Percentiles rank a stretch among this genome's conserved stretches.
Conservation (phyloP, 2,888 invertebrate genomes). For the Acanthosepion lycidas region DNA sequence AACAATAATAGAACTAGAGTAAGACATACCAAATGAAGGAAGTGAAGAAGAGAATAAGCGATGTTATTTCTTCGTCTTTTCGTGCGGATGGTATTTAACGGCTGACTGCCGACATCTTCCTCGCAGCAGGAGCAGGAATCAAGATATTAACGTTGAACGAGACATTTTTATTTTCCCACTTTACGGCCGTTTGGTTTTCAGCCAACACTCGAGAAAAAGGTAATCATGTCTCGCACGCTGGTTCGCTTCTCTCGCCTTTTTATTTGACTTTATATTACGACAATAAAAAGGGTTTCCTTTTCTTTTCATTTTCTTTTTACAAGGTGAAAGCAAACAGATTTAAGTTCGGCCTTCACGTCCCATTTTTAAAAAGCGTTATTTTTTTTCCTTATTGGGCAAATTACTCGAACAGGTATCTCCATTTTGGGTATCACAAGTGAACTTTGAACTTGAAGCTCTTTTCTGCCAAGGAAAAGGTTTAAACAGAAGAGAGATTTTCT, state of each 20-base stretch:
- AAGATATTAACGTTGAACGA: constrained; percentile 7
- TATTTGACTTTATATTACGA: not conserved
- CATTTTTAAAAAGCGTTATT: no score
- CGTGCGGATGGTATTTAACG: not conserved
- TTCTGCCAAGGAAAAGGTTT: no score
- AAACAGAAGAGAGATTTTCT: no score
- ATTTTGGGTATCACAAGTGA: no score
- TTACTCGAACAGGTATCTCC: no score
- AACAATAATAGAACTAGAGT: not conserved
- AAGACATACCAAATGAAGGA: not conserved
- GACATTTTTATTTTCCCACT: constrained; percentile 33
- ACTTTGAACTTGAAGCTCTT: no score
- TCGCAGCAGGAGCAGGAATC: not conserved
- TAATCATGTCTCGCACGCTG: not conserved
- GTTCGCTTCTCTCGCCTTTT: not conserved
- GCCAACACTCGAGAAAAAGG: not conserved
- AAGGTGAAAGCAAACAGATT: no score
- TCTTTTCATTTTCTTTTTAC: not conserved
- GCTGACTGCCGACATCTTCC: not conserved
- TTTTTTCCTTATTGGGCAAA: no score
- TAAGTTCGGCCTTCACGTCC: no score
- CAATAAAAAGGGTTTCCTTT: not conserved
- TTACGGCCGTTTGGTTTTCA: not conserved
- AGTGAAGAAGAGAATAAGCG: not conserved
- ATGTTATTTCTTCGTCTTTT: not conserved